Percentiles rank a stretch among this genome's conserved stretches.
phyloP scores from a whole-genome alignment of 1,140 invertebrate species.

The Panagrolaimus sp. region DNA sequence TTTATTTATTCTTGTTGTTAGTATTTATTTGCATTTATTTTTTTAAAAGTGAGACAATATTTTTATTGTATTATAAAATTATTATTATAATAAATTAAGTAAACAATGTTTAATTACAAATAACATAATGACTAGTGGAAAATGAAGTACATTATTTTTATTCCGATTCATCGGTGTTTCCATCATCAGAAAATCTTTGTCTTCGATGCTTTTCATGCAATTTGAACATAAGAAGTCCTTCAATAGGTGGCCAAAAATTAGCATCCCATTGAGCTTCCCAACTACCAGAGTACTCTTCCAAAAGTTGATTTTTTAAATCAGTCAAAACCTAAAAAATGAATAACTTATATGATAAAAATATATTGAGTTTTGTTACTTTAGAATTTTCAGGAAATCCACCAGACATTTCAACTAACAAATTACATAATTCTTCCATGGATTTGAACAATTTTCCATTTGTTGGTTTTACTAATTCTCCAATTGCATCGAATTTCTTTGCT shows the following conservation, averaged over 20 bases:
- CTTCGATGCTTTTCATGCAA: not conserved
- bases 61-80: too few relatives aligned
- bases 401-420: constrained; percentile 30
- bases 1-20: too few relatives aligned
- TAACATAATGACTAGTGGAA: too few relatives aligned
- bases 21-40: too few relatives aligned
- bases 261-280: constrained; percentile 36
- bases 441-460: constrained; percentile 46
- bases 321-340: constrained; percentile 18
- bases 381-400: constrained; percentile 40
- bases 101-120: too few relatives aligned
- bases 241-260: constrained; percentile 26
- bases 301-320: constrained; percentile 12
- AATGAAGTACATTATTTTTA: too few relatives aligned
- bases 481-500: constrained; percentile 58
- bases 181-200: not conserved
- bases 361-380: not conserved
- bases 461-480: constrained; percentile 49
- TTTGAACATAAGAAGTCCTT: constrained; percentile 2
- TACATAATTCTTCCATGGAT: constrained; percentile 30
- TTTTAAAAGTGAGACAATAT: too few relatives aligned
- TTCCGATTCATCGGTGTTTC: too few relatives aligned
- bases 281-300: constrained; percentile 1
- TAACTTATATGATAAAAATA: too few relatives aligned
- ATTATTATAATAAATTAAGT: too few relatives aligned